A percentile compares a stretch with the other conserved stretches of the same genome.
Conservation (phyloP, 1,140 invertebrate species). For the Stegodyphus dumicola region DNA sequence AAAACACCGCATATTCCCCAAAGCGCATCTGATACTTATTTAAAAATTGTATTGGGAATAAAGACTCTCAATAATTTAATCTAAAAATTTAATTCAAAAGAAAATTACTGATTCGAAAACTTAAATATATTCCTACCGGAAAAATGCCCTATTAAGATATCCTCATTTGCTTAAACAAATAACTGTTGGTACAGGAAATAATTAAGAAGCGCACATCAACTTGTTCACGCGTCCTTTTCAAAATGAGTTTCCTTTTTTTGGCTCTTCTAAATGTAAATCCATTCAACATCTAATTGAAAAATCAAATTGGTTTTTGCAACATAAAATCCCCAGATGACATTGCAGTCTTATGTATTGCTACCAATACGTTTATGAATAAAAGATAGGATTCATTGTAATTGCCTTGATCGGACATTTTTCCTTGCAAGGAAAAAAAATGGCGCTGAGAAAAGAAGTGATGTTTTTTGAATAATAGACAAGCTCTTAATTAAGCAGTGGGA, state of each 20-base stretch:
- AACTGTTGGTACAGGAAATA: constrained; percentile 21
- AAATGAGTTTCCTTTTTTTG: background rate
- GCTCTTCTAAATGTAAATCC: constrained; percentile 20
- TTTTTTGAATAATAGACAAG: constrained; percentile 28
- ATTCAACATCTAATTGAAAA: constrained; percentile 45
- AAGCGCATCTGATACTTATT: too few relatives aligned
- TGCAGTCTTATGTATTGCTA: background rate
- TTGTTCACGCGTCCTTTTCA: background rate
- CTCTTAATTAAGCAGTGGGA: constrained; percentile 28
- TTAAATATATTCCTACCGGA: constrained; percentile 3
- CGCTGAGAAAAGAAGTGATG: too few relatives aligned
- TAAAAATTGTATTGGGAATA: too few relatives aligned
- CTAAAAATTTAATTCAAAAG: background rate
- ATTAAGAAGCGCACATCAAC: constrained; percentile 13
- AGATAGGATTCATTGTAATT: constrained; percentile 33
- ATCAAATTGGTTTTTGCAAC: constrained; percentile 38
- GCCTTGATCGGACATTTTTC: constrained; percentile 30
- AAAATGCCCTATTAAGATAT: constrained; percentile 5
- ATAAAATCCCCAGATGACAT: constrained; percentile 22
- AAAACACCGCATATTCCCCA: too few relatives aligned
- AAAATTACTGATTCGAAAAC: constrained; percentile 32
- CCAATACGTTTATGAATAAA: constrained; percentile 26
- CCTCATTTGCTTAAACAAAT: constrained; percentile 31
- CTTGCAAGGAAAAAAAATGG: background rate
- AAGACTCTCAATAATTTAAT: constrained; percentile 11